Evolutionary conservation across 2,797 vertebrate species (phyloP).

Genomic region (Lacerta viridis): DNA sequence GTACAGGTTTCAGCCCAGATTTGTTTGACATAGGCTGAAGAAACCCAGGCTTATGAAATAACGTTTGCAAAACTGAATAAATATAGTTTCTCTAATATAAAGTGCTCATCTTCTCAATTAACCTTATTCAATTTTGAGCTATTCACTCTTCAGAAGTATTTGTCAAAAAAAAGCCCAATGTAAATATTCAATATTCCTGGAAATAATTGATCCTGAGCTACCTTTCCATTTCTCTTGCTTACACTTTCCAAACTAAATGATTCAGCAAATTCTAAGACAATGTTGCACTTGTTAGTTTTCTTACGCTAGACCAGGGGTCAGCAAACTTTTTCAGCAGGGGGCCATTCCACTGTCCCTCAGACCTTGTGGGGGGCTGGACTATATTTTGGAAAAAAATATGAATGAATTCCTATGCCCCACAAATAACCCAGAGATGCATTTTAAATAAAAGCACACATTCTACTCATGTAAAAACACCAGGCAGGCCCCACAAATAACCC

Average conservation of each 20-base stretch:
- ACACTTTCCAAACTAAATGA: not conserved
- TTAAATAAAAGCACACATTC: too few species aligned
- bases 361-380: too few species aligned
- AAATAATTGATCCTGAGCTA: rapidly evolving
- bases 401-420: too few species aligned
- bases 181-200: conserved; percentile 18
- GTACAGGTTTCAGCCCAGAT: not conserved
- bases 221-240: not conserved
- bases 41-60: not conserved
- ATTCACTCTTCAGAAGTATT: conserved; percentile 56
- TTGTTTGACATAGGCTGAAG: not conserved
- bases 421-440: too few species aligned
- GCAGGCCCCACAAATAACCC: too few species aligned
- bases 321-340: too few species aligned
- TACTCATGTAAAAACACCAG: too few species aligned
- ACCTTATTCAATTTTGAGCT: conserved; percentile 44
- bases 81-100: not conserved
- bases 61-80: conserved; percentile 31
- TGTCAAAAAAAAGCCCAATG: conserved; percentile 28
- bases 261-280: not conserved
- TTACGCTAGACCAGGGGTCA: not conserved
- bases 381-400: too few species aligned
- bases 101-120: conserved; percentile 11
- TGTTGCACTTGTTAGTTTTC: not conserved
- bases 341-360: too few species aligned